Conservation (phyloP, 2,888 invertebrate species). For the Drosophila austrosaltans region DNA sequence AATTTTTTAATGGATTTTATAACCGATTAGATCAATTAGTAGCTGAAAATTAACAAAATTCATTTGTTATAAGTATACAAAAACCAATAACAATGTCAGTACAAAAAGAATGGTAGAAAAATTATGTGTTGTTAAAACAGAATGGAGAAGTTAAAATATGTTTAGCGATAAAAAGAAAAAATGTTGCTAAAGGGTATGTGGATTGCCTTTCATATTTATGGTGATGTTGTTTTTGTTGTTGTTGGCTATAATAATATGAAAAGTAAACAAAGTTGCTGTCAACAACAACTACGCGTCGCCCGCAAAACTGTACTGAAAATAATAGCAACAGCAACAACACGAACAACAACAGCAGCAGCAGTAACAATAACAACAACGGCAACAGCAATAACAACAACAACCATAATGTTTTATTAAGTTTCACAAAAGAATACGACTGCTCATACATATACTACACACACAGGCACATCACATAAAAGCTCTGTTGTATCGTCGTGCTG, state of each 20-base stretch:
- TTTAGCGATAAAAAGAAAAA: not conserved
- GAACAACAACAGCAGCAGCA: constrained; percentile 17
- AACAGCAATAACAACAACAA: constrained; percentile 19
- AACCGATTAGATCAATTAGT: not conserved
- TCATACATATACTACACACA: constrained; percentile 40
- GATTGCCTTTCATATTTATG: constrained; percentile 59
- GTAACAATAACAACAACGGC: not conserved
- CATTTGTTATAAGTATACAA: not conserved
- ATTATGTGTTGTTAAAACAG: too few species aligned
- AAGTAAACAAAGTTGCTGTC: constrained; percentile 62
- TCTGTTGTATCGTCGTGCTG: constrained; percentile 32
- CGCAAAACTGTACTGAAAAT: constrained; percentile 58
- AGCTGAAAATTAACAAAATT: not conserved
- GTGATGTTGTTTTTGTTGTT: constrained; percentile 42
- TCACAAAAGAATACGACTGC: constrained; percentile 51
- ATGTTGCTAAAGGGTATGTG: constrained; percentile 3
- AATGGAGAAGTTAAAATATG: not conserved
- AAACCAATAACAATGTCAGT: too few species aligned
- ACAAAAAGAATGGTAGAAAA: too few species aligned
- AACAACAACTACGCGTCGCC: constrained; percentile 39
- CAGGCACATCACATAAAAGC: constrained; percentile 40
- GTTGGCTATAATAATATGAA: constrained; percentile 56
- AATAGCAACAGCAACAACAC: constrained; percentile 43
- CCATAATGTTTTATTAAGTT: constrained; percentile 63
- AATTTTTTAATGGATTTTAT: not conserved